phyloP scores from a whole-genome alignment of 2,888 invertebrate species.

The Drosophila austrosaltans region DNA sequence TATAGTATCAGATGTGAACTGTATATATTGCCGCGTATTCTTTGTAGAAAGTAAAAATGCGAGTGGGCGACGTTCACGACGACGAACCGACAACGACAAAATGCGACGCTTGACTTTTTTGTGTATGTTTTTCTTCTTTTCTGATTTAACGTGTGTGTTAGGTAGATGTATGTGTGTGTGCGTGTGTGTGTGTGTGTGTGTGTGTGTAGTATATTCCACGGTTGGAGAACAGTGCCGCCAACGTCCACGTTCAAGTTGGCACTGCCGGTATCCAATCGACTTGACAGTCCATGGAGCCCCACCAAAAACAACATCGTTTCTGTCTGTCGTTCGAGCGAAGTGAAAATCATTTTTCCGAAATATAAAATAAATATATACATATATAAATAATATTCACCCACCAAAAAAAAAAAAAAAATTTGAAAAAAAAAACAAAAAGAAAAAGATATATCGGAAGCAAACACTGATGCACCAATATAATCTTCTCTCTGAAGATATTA shows the following conservation, averaged over 20 bases:
- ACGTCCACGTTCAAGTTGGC: constrained; percentile 69
- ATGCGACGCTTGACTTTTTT: constrained; percentile 13
- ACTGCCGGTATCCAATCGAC: constrained; percentile 63
- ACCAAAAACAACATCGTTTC: constrained; percentile 31
- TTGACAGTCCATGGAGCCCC: constrained; percentile 77
- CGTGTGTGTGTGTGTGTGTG: neutral
- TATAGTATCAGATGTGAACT: constrained; percentile 33
- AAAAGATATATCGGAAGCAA: neutral
- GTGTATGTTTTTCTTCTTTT: neutral
- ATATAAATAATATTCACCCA: constrained; percentile 62
- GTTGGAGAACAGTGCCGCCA: constrained; percentile 62
- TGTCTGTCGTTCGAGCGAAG: constrained; percentile 27
- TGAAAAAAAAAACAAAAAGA: neutral
- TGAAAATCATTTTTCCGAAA: constrained; percentile 67
- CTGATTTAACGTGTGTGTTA: constrained; percentile 6
- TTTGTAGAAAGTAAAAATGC: constrained; percentile 28
- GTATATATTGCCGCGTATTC: constrained; percentile 5
- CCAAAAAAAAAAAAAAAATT: constrained; percentile 26
- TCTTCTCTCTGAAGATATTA: neutral
- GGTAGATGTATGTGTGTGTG: constrained; percentile 5
- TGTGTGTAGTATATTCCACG: constrained; percentile 28
- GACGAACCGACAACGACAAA: constrained; percentile 25
- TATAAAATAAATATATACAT: constrained; percentile 55
- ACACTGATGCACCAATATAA: neutral
- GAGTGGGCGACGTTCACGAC: constrained; percentile 55